phyloP scores from a whole-genome alignment of 2,888 invertebrate genomes.

The Temnothorax unifasciatus region DNA sequence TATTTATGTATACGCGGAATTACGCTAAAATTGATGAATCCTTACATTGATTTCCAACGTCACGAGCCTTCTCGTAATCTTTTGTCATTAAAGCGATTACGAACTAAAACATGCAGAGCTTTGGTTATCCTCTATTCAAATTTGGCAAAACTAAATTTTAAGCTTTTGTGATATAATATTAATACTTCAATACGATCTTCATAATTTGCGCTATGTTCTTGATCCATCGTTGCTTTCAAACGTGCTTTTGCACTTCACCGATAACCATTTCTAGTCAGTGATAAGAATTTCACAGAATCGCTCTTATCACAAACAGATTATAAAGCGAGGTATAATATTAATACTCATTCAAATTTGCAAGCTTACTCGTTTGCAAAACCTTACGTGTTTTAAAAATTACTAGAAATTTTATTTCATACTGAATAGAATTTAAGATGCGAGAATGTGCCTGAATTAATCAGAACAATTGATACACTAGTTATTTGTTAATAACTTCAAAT shows the following conservation, averaged over 20 bases:
- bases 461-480: not conserved
- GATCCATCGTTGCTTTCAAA: conserved; percentile 52
- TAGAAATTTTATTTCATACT: not conserved
- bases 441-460: conserved; percentile 5
- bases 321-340: not conserved
- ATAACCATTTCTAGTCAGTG: conserved; percentile 35
- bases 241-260: conserved; percentile 14
- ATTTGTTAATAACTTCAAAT: conserved; percentile 33
- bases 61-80: conserved; percentile 59
- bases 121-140: not conserved
- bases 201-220: conserved; percentile 28
- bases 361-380: not conserved
- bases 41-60: conserved; percentile 56
- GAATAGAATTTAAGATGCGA: conserved; percentile 25
- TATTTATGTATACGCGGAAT: conserved; percentile 35
- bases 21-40: not conserved
- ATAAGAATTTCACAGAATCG: conserved; percentile 28
- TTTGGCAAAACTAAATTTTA: not conserved
- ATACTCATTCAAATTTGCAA: not conserved
- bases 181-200: conserved; percentile 63
- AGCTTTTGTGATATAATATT: not conserved
- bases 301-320: conserved; percentile 24
- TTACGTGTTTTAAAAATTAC: not conserved
- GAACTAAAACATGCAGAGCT: conserved; percentile 57
- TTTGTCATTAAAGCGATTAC: conserved; percentile 65